These are phyloP conservation scores for Aphelenchoides besseyi DNA, from an alignment of 1,140 invertebrate genomes.

Conservation along the genomic window DNA sequence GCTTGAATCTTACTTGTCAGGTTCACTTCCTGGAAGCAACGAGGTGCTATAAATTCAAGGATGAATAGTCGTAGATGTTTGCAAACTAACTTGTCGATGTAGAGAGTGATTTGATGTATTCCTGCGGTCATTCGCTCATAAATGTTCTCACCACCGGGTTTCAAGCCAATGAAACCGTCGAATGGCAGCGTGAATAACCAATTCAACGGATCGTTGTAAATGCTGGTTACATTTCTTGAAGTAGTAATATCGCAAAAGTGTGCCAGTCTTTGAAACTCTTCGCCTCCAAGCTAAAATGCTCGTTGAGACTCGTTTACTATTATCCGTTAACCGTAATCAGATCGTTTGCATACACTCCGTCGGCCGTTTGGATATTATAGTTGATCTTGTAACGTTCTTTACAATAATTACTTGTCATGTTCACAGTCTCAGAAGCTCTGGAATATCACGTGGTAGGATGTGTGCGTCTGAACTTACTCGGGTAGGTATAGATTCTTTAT, in stretches of 20 bases:
- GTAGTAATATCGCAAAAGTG: not conserved
- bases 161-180: not conserved
- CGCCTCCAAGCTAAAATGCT: not conserved
- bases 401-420: not conserved
- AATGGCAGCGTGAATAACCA: not conserved
- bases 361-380: not conserved
- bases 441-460: not conserved
- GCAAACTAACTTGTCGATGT: not conserved
- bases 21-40: constrained; percentile 5
- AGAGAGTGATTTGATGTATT: not conserved
- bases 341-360: not conserved
- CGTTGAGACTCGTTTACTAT: too few species aligned
- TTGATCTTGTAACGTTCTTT: not conserved
- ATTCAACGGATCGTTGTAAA: not conserved
- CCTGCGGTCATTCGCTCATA: not conserved
- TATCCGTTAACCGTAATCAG: not conserved
- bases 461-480: not conserved
- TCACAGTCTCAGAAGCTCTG: not conserved
- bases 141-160: not conserved
- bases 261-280: not conserved
- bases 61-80: not conserved
- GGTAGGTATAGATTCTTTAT: not conserved
- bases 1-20: too few species aligned
- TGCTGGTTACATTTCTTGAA: not conserved
- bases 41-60: not conserved